Evolutionary conservation across 2,113 vertebrate species (phyloP), one percentile per base, ranked within the genome.

Genomic region (Thermophis baileyi): DNA sequence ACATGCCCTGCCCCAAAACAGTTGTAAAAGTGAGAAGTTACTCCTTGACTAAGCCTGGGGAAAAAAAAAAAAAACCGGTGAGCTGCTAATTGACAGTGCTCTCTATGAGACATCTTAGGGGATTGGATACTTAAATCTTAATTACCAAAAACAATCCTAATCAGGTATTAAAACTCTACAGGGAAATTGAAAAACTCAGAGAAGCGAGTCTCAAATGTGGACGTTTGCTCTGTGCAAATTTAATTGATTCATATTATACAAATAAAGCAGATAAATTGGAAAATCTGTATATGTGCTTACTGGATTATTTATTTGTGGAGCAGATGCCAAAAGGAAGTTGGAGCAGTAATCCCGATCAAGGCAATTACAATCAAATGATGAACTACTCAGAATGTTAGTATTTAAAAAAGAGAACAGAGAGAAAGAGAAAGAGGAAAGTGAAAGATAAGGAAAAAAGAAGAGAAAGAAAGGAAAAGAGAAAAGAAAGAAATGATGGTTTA

Each of bases 121-220:
- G 97, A 98, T 95, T 97, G 97, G 96, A 96, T 98, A 98, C 97
- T 98, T 98, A 98, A 98, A 97, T 98, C 98, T 98, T 98, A 98
- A 98, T 98, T 98, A 98, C 97, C 97, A 98, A 98, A 98, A 98
- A 98, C 96, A 97, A 94, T 95, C 94, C 96, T 96, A 95, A 94
- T 95, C 95, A 96, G 94, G 94, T 96, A 96, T 96, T 97, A 96
- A 96, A 97, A 93, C 93, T 94, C 96, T 96, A 91, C 1, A 91
- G 95, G 95, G 95, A 97, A 97, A 97, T 91, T 94, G 96, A 95
- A 97, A 95, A 93, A 94, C 94, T 96, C 95, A 94, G 94, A 96
- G 91, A 94, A 96, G 91, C 96, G 93, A 97, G 96, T 96, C 93
- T 94, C 94, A 95, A 53, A 93, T 94, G 95, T 81, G 47, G 93